Evolutionary conservation across 2,797 vertebrate genomes (phyloP).

Genomic region (Sphenodon punctatus): DNA sequence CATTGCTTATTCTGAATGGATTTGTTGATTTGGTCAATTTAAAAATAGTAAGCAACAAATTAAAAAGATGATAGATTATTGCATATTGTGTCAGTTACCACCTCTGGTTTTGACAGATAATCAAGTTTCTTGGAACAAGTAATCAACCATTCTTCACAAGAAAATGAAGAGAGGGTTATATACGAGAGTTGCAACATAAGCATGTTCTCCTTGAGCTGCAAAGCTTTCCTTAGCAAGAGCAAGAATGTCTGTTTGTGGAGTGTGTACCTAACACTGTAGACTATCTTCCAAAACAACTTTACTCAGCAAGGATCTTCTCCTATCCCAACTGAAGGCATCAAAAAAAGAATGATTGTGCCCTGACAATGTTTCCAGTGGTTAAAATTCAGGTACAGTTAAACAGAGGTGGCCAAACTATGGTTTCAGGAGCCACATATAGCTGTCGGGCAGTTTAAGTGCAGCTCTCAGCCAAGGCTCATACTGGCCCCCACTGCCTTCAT

Average conservation of each 20-base stretch:
- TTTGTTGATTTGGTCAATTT: conserved; percentile 1
- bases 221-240: neutral
- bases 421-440: no score
- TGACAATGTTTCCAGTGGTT: neutral
- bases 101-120: conserved; percentile 14
- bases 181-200: neutral
- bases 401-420: no score
- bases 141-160: neutral
- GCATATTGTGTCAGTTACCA: neutral
- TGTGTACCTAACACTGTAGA: no score
- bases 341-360: neutral
- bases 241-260: no score
- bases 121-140: neutral
- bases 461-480: no score
- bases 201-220: neutral
- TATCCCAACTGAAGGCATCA: neutral
- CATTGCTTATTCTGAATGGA: conserved; percentile 2
- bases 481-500: no score
- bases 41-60: conserved; percentile 26
- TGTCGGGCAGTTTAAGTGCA: no score
- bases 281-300: no score
- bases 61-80: neutral
- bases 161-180: neutral
- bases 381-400: fast-evolving
- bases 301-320: neutral